Evolutionary conservation across 2,888 invertebrate species (phyloP), one percentile per base, ranked within the genome.

Genomic region (Ariolimax columbianus): DNA sequence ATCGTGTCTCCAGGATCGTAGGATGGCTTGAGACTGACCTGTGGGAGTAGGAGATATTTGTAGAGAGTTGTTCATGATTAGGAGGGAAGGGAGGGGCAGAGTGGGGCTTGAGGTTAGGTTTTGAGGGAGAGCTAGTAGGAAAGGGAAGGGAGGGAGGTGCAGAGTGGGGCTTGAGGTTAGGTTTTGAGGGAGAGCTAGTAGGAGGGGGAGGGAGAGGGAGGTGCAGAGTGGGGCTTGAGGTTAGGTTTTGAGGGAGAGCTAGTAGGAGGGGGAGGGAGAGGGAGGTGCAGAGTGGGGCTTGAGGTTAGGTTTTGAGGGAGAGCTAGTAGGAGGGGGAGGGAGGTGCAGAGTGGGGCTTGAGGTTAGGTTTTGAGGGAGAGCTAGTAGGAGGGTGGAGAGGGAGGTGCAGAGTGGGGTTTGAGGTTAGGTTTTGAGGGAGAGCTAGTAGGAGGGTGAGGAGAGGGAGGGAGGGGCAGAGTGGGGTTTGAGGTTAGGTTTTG

Each of bases 1-100:
- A 91, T 86, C 33, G 89, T 75, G 77, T 89, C 89, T 0, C 88
- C 84, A 14, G 87, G 87, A 0, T 80, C 86, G 84, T 91, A 91
- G 33, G 81, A 51, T 55, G 90, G 66, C 72, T 88, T 78, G 55
- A 87, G 85, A 40, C 90, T 89, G 70, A 92, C 88, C 77, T 91
- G 88, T 23, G 11, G 40, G 70, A 55, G 26, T n/a, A n/a, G n/a
- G n/a, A n/a, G n/a, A n/a, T n/a, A n/a, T n/a, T 17, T 7, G 51
- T 7, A 51, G 17, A 51, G 51, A 51, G 17, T 11, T 51, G 51
- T 11, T 11, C 7, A 51, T 51, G 17, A 17, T 11, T 11, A 51
- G 59, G 26, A 26, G 23, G 59, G 23, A 59, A 59, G 4, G 26
- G 59, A 59, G 26, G 36, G 63, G 63, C 26, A 79, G 59, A 63